A percentile compares a stretch with the other conserved stretches of the same genome.
phyloP scores from a whole-genome alignment of 2,113 vertebrate species.

The Amphiprion percula region DNA sequence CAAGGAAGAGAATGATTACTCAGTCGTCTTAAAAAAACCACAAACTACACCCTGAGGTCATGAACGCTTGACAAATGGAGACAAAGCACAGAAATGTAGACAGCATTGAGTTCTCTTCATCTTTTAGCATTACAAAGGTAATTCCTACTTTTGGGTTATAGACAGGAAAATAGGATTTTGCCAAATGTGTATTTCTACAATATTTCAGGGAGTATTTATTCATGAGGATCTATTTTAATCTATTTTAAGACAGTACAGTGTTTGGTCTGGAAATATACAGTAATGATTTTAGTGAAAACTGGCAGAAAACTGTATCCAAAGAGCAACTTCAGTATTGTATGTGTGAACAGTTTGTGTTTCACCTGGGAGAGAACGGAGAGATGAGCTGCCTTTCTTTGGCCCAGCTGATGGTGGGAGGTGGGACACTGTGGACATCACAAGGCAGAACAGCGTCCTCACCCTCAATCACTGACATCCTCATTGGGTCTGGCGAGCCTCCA shows the following conservation, averaged over 20 bases:
- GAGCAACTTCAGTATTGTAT: not conserved
- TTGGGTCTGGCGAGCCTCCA: conserved; percentile 69
- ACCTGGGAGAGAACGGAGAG: conserved; percentile 96
- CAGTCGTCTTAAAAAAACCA: conserved; percentile 70
- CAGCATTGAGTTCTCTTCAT: not conserved
- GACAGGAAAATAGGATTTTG: not conserved
- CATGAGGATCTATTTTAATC: not conserved
- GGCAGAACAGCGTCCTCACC: conserved; percentile 91
- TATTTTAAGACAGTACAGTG: not conserved
- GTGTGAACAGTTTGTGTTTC: conserved; percentile 38
- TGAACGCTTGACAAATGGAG: conserved; percentile 11
- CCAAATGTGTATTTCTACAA: not conserved
- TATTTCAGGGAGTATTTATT: not conserved
- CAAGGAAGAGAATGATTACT: conserved; percentile 62
- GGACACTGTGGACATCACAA: conserved; percentile 93
- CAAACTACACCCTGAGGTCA: conserved; percentile 57
- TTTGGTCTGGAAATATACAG: not conserved
- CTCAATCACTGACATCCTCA: conserved; percentile 87
- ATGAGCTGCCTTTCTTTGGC: conserved; percentile 93
- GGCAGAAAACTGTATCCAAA: not conserved
- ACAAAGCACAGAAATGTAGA: conserved; percentile 15
- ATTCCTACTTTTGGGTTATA: not conserved
- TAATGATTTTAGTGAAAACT: not conserved
- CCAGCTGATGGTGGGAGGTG: conserved; percentile 94
- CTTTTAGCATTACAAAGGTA: not conserved